Evolutionary conservation across 2,888 invertebrate species (phyloP).

Genomic region (Morpho achilles): DNA sequence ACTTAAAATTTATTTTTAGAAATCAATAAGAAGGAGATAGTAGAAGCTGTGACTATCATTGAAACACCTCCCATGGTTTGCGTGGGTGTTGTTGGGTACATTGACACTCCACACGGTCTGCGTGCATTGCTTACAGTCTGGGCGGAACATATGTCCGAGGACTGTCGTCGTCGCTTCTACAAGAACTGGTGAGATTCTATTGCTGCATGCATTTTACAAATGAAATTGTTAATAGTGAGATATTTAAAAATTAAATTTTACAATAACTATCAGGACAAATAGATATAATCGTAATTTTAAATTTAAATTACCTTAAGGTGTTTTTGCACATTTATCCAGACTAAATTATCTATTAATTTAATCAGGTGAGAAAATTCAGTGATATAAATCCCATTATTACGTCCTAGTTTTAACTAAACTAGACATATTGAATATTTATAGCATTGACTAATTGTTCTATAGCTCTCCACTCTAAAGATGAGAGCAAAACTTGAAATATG

Average conservation of each 20-base stretch:
- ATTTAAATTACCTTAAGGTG: no score
- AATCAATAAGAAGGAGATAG: constrained; percentile 99
- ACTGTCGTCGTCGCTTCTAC: constrained; percentile 99
- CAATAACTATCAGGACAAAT: no score
- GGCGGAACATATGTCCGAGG: constrained; percentile 99
- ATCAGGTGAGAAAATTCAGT: no score
- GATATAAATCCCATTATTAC: no score
- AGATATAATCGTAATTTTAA: no score
- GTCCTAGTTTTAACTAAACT: neutral
- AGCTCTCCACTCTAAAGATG: constrained; percentile 85
- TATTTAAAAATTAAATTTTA: no score
- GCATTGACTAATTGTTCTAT: neutral
- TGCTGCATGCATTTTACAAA: no score
- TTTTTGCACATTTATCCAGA: no score
- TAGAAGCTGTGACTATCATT: constrained; percentile 98
- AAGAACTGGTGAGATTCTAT: constrained; percentile 94
- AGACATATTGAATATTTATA: neutral
- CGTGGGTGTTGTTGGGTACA: constrained; percentile 98
- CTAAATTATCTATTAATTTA: no score
- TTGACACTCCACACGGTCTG: constrained; percentile 98
- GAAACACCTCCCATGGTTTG: constrained; percentile 99
- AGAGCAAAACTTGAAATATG: constrained; percentile 74
- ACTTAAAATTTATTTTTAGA: constrained; percentile 74
- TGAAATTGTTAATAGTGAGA: no score
- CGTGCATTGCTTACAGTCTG: constrained; percentile 97